phyloP scores from a whole-genome alignment of 2,888 invertebrate genomes.

The Netelia fuscicornis region DNA sequence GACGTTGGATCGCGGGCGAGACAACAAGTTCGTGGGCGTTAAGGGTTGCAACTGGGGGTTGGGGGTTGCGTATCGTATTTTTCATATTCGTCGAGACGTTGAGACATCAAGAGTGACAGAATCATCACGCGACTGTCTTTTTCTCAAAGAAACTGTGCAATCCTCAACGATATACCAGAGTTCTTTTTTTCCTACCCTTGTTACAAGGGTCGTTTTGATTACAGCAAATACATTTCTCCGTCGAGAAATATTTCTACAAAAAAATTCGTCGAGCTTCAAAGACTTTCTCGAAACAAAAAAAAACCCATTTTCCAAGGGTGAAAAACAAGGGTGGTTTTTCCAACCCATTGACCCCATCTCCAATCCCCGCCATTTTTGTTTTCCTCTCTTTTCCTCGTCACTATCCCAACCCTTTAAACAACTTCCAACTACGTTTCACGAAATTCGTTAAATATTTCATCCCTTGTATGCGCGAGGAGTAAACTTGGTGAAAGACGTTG shows the following conservation, averaged over 20 bases:
- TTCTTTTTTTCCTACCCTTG: too few relatives aligned
- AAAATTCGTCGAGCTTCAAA: too few relatives aligned
- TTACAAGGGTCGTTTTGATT: too few relatives aligned
- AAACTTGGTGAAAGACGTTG: conserved; percentile 22
- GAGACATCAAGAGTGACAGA: too few relatives aligned
- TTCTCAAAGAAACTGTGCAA: too few relatives aligned
- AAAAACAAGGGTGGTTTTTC: conserved; percentile 74
- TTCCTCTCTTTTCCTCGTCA: conserved; percentile 63
- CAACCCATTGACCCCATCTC: conserved; percentile 73
- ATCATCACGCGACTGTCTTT: too few relatives aligned
- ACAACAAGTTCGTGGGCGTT: conserved; percentile 44
- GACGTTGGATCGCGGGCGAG: conserved; percentile 23
- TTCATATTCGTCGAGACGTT: conserved; percentile 22
- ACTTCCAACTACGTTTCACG: conserved; percentile 59
- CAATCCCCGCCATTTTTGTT: conserved; percentile 60
- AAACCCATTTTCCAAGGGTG: too few relatives aligned
- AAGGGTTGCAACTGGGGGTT: not conserved
- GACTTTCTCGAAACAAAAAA: too few relatives aligned
- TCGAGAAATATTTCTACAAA: too few relatives aligned
- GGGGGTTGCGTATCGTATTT: not conserved
- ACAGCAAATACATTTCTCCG: too few relatives aligned
- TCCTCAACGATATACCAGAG: too few relatives aligned
- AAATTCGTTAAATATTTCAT: conserved; percentile 82
- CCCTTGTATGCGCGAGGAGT: conserved; percentile 72
- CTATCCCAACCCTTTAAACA: conserved; percentile 73